Evolutionary conservation across 92 coral and sea anemone species (phyloP), one percentile per base, ranked within the genome.

Genomic region (Ricordea florida): DNA sequence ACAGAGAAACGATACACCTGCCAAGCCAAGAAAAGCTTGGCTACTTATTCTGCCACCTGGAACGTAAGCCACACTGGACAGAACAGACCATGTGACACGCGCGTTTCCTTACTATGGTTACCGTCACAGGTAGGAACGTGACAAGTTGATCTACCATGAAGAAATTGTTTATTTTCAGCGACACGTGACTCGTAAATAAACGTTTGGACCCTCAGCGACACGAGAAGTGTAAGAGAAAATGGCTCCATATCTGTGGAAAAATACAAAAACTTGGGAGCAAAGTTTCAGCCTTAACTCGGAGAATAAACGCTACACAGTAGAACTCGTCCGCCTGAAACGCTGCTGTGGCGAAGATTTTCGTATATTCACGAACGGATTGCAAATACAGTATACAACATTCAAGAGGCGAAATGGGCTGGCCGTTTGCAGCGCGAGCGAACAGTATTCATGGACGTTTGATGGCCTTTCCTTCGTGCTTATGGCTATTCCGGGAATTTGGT

Each of bases 321-420:
- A 73, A 61, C 49, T 73, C 16, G 70, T 73, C 24, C 60, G 70
- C 33, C 11, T 58, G 4, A 58, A 47, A 31, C 57, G 69, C 2
- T 58, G 69, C 25, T 73, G 80, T 37, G 60, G 80, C 20, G 70
- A 73, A 32, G 60, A 59, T n/a, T 44, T 21, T 34, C 60, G 70
- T 34, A 35, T 73, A n/a, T 73, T 58, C n/a, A 73, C 80, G 15
- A 73, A 73, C 11, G 80, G 80, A 3, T 23, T 61, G 57, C 34
- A 73, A 46, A 45, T 73, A 25, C 24, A 58, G 14, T 46, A 14
- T 18, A 6, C 52, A 32, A 59, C 50, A 43, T 73, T 43, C 25
- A 73, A 73, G 53, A 68, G 80, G 0, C 57, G 47, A 2, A 73
- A 61, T 30, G 80, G 80, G 26, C 31, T 73, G 31, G 80, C 68